A percentile compares a stretch with the other conserved stretches of the same genome.
These are phyloP conservation scores for Coleophora deauratella DNA, from an alignment of 2,888 invertebrate species.

Conservation along the genomic window DNA sequence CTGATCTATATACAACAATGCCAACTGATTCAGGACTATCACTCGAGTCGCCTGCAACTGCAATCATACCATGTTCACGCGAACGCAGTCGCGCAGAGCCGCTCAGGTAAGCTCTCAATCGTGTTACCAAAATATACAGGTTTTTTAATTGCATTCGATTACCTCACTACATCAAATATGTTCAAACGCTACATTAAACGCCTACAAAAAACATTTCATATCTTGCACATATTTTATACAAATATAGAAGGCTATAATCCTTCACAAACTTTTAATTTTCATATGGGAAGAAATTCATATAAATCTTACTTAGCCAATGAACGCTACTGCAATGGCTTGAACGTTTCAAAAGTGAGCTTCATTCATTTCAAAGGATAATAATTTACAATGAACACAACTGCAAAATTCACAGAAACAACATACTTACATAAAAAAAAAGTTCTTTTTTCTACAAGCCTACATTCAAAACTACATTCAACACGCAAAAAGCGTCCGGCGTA, in stretches of 20 bases:
- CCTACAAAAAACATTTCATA: constrained; percentile 33
- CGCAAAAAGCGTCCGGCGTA: constrained; percentile 64
- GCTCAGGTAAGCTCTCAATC: too few species aligned
- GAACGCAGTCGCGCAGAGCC: too few species aligned
- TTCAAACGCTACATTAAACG: constrained; percentile 57
- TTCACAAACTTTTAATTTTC: not conserved
- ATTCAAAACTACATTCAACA: constrained; percentile 53
- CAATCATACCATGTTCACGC: constrained; percentile 35
- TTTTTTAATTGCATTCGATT: constrained; percentile 55
- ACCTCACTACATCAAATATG: constrained; percentile 58
- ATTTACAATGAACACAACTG: constrained; percentile 62
- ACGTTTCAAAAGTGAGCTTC: constrained; percentile 41
- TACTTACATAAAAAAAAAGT: constrained; percentile 54
- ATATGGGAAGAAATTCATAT: not conserved
- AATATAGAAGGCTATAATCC: constrained; percentile 1
- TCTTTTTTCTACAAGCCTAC: constrained; percentile 56
- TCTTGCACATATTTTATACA: constrained; percentile 30
- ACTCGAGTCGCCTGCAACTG: constrained; percentile 63
- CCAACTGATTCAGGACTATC: constrained; percentile 72
- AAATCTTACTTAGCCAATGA: constrained; percentile 24
- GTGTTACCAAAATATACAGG: too few species aligned
- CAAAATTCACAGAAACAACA: constrained; percentile 55
- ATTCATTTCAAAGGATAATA: constrained; percentile 47
- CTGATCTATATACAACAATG: constrained; percentile 71
- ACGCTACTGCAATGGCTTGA: constrained; percentile 31